phyloP scores from a whole-genome alignment of 2,113 vertebrate species.

The Nesospiza acunhae region DNA sequence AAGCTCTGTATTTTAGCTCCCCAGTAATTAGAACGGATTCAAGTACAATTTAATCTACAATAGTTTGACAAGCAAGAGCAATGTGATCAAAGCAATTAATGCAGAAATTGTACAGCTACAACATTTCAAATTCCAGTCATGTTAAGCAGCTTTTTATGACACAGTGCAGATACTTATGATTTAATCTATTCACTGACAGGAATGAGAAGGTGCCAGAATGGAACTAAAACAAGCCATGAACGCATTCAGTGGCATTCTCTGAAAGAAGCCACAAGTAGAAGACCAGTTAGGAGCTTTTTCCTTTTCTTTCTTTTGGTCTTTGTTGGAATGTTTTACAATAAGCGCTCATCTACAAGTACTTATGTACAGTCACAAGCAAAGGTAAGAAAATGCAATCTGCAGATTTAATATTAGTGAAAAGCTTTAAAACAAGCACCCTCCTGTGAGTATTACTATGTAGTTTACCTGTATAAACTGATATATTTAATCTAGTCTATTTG shows the following conservation, averaged over 20 bases:
- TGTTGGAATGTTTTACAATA: not conserved
- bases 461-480: not conserved
- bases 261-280: not conserved
- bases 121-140: not conserved
- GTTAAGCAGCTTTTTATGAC: not conserved
- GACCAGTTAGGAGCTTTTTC: not conserved
- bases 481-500: not conserved
- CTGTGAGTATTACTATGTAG: not conserved
- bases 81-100: not conserved
- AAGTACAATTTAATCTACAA: not conserved
- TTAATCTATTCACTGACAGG: not conserved
- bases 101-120: not conserved
- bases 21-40: not conserved
- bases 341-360: not conserved
- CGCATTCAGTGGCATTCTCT: not conserved
- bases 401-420: not conserved
- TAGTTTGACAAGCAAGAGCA: not conserved
- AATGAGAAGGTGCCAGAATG: not conserved
- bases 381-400: not conserved
- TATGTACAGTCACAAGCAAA: not conserved
- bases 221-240: not conserved
- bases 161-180: not conserved
- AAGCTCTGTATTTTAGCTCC: not conserved
- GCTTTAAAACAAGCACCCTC: not conserved
- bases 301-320: not conserved